Evolutionary conservation across 2,888 invertebrate species (phyloP).

Genomic region (Macrosiphum euphorbiae): DNA sequence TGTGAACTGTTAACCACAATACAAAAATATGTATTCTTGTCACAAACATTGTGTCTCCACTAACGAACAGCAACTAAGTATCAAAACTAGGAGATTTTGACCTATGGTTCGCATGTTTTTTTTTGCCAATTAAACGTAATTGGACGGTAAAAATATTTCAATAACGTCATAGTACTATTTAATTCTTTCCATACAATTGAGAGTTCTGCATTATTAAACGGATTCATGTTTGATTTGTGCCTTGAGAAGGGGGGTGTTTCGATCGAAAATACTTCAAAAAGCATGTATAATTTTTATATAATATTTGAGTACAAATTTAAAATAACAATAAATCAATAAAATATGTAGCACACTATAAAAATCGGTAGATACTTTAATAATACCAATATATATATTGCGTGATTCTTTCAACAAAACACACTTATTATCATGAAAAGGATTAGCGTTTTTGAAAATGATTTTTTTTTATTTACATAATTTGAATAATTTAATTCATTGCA

Average conservation of each 20-base stretch:
- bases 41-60: not conserved
- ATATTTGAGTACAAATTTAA: not conserved
- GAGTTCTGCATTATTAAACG: conserved; percentile 37
- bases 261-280: conserved; percentile 54
- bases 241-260: not conserved
- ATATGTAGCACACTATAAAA: not conserved
- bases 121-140: conserved; percentile 57
- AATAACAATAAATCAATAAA: conserved; percentile 4
- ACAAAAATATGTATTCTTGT: not conserved
- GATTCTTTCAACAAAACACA: not conserved
- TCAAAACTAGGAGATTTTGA: not conserved
- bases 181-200: not conserved
- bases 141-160: conserved; percentile 39
- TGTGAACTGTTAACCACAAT: not conserved
- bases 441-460: not conserved
- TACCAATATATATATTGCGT: not conserved
- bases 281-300: conserved; percentile 33
- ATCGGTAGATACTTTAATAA: not conserved
- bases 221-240: not conserved
- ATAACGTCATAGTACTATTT: conserved; percentile 23
- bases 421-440: not conserved
- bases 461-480: not conserved
- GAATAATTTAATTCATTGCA: not conserved
- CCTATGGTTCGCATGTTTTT: not conserved
- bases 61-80: not conserved